These are phyloP conservation scores for Cynodonichthys magdalenae DNA, from an alignment of 2,797 vertebrate species.

Conservation along the genomic window DNA sequence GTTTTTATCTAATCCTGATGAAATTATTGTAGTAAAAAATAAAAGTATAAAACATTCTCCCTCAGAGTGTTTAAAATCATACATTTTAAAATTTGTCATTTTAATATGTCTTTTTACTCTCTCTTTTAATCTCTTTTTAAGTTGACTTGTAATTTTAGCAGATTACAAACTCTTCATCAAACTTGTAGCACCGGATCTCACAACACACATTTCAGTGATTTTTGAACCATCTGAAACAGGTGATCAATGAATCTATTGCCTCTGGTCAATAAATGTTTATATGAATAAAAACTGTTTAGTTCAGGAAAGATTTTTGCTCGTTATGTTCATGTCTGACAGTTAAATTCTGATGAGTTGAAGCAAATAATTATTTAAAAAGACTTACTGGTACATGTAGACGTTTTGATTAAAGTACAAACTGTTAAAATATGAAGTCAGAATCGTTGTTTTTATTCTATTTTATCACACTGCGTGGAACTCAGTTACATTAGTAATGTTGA, in stretches of 20 bases:
- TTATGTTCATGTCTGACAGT: no score
- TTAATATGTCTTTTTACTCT: not conserved
- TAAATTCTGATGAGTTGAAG: no score
- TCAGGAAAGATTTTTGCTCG: no score
- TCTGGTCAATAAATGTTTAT: no score
- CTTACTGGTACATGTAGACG: no score
- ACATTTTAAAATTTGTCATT: not conserved
- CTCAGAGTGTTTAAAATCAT: no score
- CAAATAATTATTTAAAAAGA: no score
- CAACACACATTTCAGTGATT: not conserved
- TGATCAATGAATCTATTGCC: no score
- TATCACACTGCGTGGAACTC: not conserved
- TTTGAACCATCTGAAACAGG: no score
- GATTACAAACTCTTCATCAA: constrained; percentile 27
- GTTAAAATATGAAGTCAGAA: no score
- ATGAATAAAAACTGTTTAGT: no score
- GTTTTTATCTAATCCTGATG: not conserved
- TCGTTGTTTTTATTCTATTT: not conserved
- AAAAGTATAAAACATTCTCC: not conserved
- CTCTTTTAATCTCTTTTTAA: constrained; percentile 2
- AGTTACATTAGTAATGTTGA: not conserved
- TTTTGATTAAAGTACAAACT: no score
- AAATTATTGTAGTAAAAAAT: not conserved
- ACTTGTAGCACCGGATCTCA: constrained; percentile 10
- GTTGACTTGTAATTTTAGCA: constrained; percentile 26